A percentile compares a stretch with the other conserved stretches of the same genome.
Conservation (phyloP, 2,888 invertebrate genomes). For the Empis stercorea region DNA sequence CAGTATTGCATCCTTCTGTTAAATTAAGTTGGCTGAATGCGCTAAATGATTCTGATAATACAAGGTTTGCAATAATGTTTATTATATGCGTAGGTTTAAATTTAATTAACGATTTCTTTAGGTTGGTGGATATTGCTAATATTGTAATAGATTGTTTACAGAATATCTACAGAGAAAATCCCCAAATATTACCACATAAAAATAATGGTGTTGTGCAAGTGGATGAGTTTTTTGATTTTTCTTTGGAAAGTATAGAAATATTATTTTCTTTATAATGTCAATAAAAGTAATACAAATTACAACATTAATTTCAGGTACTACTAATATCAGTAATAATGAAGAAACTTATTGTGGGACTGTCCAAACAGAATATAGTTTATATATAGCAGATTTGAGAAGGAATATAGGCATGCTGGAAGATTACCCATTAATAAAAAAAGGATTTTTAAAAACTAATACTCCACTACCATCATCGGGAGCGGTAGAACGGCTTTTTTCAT, state of each 20-base stretch:
- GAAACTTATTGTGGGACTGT: background rate
- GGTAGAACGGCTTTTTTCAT: conserved; percentile 9
- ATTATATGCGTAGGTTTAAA: too few species aligned
- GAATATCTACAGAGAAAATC: too few species aligned
- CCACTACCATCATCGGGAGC: conserved; percentile 7
- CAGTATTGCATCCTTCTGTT: conserved; percentile 11
- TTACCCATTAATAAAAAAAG: conserved; percentile 5
- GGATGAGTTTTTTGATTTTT: too few species aligned
- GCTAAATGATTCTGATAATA: background rate
- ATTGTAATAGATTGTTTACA: too few species aligned
- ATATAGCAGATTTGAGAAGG: too few species aligned
- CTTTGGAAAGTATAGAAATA: background rate
- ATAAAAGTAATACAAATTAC: background rate
- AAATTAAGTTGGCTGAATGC: conserved; percentile 11
- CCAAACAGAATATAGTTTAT: background rate
- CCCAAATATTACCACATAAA: background rate
- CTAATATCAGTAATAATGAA: too few species aligned
- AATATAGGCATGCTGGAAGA: conserved; percentile 1
- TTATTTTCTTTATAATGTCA: conserved; percentile 1
- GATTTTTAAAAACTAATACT: conserved; percentile 7
- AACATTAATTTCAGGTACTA: background rate
- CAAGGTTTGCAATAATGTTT: too few species aligned
- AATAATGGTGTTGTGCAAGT: too few species aligned
- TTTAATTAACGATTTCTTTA: too few species aligned
- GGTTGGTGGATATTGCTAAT: too few species aligned